Evolutionary conservation across 1,140 invertebrate genomes (phyloP).

Genomic region (Eriosoma lanigerum): DNA sequence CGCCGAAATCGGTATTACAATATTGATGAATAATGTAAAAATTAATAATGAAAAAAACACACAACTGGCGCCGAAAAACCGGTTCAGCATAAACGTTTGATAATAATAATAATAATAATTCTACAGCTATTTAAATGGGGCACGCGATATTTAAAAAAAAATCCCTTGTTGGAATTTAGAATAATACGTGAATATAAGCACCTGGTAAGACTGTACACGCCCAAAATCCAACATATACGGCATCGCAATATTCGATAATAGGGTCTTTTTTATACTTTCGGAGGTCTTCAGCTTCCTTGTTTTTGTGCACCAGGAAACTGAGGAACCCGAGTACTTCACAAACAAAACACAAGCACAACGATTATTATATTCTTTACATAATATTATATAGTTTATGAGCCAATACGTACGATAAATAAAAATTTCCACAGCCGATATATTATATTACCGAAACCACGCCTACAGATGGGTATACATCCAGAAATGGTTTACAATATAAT

Average conservation of each 20-base stretch:
- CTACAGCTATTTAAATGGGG: constrained; percentile 30
- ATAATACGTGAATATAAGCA: constrained; percentile 35
- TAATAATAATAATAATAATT: constrained; percentile 33
- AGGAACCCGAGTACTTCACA: constrained; percentile 31
- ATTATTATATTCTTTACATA: constrained; percentile 25
- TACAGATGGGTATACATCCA: constrained; percentile 1
- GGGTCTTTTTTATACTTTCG: constrained; percentile 28
- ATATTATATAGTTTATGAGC: too few species aligned
- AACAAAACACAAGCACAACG: constrained; percentile 44
- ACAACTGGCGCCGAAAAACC: constrained; percentile 44
- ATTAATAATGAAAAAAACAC: constrained; percentile 12
- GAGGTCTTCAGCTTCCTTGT: constrained; percentile 42
- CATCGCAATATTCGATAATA: constrained; percentile 30
- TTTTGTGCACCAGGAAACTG: constrained; percentile 47
- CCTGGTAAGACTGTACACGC: constrained; percentile 36
- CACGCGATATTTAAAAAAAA: constrained; percentile 48
- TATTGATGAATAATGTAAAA: constrained; percentile 12
- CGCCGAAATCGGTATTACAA: constrained; percentile 22
- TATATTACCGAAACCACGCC: constrained; percentile 33
- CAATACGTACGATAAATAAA: constrained; percentile 21
- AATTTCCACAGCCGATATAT: constrained; percentile 8
- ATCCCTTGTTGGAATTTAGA: constrained; percentile 33
- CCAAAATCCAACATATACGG: constrained; percentile 36
- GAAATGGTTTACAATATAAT: constrained; percentile 13
- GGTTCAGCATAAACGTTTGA: constrained; percentile 5